These are phyloP conservation scores for Chironomus riparius DNA, from an alignment of 2,888 invertebrate genomes.

Conservation along the genomic window DNA sequence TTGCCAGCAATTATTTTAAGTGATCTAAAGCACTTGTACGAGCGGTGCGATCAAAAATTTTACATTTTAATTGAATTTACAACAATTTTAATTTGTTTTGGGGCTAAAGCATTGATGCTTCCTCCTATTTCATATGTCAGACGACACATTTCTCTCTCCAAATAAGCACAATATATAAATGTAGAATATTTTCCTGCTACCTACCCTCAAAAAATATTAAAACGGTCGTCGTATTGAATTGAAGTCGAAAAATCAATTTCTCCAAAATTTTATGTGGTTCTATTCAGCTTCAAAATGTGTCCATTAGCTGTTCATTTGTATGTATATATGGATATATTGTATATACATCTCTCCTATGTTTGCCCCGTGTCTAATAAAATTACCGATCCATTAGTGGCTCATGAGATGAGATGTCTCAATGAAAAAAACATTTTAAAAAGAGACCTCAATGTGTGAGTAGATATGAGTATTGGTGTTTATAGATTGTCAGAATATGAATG, in stretches of 20 bases:
- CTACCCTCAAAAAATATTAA: not conserved
- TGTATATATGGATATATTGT: not conserved
- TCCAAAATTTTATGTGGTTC: not conserved
- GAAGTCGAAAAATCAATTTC: not conserved
- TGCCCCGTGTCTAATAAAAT: slow-evolving; percentile 20
- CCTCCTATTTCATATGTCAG: too few relatives aligned
- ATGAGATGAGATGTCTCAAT: not conserved
- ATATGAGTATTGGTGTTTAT: not conserved
- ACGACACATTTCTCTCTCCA: too few relatives aligned
- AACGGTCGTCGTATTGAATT: not conserved
- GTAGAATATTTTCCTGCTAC: too few relatives aligned
- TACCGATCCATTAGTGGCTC: slow-evolving; percentile 15
- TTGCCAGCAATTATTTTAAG: slow-evolving; percentile 21
- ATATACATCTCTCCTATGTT: not conserved
- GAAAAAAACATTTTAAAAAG: not conserved
- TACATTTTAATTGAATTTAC: slow-evolving; percentile 25
- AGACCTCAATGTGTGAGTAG: too few relatives aligned
- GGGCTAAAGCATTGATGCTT: not conserved
- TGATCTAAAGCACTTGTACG: slow-evolving; percentile 1
- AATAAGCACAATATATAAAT: too few relatives aligned
- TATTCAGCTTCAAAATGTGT: not conserved
- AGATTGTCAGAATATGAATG: not conserved
- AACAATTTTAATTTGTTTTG: slow-evolving; percentile 17
- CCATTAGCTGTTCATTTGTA: slow-evolving; percentile 3
- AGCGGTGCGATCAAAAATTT: slow-evolving; percentile 10